A percentile compares a stretch with the other conserved stretches of the same genome.
phyloP scores from a whole-genome alignment of 2,888 invertebrate genomes.

The Augiades crinisus region DNA sequence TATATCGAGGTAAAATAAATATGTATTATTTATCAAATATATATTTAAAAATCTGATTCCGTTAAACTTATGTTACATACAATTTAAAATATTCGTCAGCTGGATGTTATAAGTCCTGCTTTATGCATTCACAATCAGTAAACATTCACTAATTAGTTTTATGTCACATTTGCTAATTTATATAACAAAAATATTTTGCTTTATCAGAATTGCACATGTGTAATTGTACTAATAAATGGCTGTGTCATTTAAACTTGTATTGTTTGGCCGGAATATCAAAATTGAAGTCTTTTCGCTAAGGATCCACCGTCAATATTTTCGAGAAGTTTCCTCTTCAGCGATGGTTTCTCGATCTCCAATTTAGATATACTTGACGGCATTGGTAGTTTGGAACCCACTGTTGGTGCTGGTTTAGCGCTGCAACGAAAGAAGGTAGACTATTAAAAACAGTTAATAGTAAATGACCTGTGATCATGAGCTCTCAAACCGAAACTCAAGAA shows the following conservation, averaged over 20 bases:
- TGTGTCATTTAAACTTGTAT: slow-evolving; percentile 28
- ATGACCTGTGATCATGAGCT: background rate
- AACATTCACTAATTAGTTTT: slow-evolving; percentile 1
- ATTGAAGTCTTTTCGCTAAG: slow-evolving; percentile 85
- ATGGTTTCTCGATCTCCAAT: slow-evolving; percentile 84
- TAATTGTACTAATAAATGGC: slow-evolving; percentile 42
- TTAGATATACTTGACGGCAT: slow-evolving; percentile 84
- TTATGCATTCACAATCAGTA: slow-evolving; percentile 24
- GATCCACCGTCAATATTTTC: slow-evolving; percentile 86
- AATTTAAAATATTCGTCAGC: slow-evolving; percentile 23
- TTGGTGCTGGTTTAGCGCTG: slow-evolving; percentile 93
- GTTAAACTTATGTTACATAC: slow-evolving; percentile 24
- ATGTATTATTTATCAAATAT: slow-evolving; percentile 31
- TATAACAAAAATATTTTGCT: slow-evolving; percentile 36
- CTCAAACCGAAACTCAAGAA: no score
- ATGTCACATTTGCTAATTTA: slow-evolving; percentile 39
- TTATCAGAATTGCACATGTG: slow-evolving; percentile 39
- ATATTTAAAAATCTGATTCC: slow-evolving; percentile 28
- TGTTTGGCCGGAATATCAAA: slow-evolving; percentile 58
- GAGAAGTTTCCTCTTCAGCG: slow-evolving; percentile 88
- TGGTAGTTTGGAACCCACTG: slow-evolving; percentile 91
- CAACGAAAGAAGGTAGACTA: slow-evolving; percentile 40
- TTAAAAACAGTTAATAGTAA: background rate
- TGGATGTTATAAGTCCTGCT: slow-evolving; percentile 31
- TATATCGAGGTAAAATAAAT: background rate